Evolutionary conservation across 2,797 vertebrate genomes (phyloP).

Genomic region (Anniella stebbinsi): DNA sequence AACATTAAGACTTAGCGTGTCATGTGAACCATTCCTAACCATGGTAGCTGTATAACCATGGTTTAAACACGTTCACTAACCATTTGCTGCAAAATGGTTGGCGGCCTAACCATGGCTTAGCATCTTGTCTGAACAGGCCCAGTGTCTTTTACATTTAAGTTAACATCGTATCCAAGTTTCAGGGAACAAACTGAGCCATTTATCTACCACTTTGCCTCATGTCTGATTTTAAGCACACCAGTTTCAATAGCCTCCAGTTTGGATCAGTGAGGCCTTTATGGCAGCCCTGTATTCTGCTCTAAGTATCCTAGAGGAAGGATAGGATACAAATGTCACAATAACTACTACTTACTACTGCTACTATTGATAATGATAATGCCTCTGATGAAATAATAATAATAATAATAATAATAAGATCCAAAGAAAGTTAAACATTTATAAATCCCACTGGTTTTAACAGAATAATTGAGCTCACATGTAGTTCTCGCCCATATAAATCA

Average conservation of each 20-base stretch:
- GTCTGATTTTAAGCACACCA: not conserved
- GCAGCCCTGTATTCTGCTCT: not conserved
- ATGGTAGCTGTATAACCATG: too few species aligned
- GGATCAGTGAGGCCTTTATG: not conserved
- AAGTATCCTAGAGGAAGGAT: not conserved
- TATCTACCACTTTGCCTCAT: not conserved
- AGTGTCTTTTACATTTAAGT: not conserved
- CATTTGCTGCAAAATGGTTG: too few species aligned
- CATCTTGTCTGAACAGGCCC: too few species aligned
- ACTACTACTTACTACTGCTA: not conserved
- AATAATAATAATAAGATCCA: not conserved
- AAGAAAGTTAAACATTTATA: not conserved
- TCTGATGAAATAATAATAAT: not conserved
- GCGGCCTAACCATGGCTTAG: too few species aligned
- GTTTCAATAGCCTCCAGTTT: not conserved
- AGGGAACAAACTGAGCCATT: not conserved
- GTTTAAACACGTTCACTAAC: too few species aligned
- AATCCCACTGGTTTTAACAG: not conserved
- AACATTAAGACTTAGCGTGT: not conserved
- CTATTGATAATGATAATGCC: not conserved
- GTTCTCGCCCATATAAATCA: not conserved
- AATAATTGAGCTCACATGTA: not conserved
- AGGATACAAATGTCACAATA: not conserved
- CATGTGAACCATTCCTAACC: too few species aligned
- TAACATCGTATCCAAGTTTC: not conserved